These are phyloP conservation scores for Aphis gossypii DNA, from an alignment of 1,140 invertebrate genomes.

Conservation along the genomic window DNA sequence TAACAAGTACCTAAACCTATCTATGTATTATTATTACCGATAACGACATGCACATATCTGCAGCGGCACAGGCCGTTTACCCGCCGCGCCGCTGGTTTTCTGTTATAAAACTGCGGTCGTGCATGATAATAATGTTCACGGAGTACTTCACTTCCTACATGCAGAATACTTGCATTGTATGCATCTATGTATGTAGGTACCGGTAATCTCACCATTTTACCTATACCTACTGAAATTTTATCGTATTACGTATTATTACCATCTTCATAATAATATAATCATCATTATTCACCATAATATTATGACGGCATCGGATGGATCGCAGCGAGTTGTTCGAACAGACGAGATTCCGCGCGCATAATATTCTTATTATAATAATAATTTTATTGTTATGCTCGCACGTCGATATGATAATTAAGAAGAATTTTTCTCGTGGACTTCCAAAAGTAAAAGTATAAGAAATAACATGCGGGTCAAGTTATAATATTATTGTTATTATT, in stretches of 20 bases:
- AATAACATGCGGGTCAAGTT: neutral
- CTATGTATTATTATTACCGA: neutral
- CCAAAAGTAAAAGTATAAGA: slow-evolving; percentile 22
- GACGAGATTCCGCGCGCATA: neutral
- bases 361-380: neutral
- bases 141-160: neutral
- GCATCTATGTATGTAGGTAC: neutral
- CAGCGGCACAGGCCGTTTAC: neutral
- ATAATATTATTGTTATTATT: neutral
- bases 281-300: neutral
- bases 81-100: neutral
- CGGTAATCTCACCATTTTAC: neutral
- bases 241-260: neutral
- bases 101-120: neutral
- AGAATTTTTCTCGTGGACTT: neutral
- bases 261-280: neutral
- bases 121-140: neutral
- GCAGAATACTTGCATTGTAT: neutral
- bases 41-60: neutral
- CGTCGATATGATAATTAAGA: neutral
- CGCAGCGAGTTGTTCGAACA: neutral
- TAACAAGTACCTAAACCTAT: neutral
- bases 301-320: neutral
- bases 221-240: neutral
- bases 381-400: neutral